Evolutionary conservation across 92 coral and sea anemone species (phyloP).

Genomic region (Parazoanthus swiftii): DNA sequence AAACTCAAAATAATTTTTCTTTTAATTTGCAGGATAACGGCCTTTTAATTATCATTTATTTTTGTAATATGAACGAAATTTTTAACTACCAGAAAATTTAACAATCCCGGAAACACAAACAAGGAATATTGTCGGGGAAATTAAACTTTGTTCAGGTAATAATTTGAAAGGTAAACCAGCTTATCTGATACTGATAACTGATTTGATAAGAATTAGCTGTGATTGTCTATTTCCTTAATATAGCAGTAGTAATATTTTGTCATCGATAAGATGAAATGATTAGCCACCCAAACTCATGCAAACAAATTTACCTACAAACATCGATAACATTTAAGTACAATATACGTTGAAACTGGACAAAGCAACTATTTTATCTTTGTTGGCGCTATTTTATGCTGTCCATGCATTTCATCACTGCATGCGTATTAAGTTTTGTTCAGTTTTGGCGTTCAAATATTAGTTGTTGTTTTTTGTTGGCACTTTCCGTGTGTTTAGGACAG

Average conservation of each 20-base stretch:
- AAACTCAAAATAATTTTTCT: neutral
- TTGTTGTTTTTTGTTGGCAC: too few species aligned
- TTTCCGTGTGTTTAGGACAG: neutral
- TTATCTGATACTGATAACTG: neutral
- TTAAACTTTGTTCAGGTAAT: neutral
- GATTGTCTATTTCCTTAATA: neutral
- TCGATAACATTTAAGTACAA: neutral
- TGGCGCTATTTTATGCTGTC: neutral
- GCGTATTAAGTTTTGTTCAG: neutral
- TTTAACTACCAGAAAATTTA: neutral
- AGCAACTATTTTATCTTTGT: too few species aligned
- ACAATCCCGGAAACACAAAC: slow-evolving; percentile 3
- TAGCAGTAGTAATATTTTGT: neutral
- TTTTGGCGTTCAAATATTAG: too few species aligned
- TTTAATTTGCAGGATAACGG: neutral
- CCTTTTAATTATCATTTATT: neutral
- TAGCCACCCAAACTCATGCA: too few species aligned
- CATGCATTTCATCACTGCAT: neutral
- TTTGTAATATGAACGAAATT: neutral
- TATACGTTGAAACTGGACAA: neutral
- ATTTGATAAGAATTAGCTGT: neutral
- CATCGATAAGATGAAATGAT: too few species aligned
- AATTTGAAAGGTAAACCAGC: neutral
- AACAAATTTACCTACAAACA: neutral
- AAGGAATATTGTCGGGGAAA: neutral